Evolutionary conservation across 2,888 invertebrate species (phyloP), one percentile per base, ranked within the genome.

Genomic region (Cephalotes varians): DNA sequence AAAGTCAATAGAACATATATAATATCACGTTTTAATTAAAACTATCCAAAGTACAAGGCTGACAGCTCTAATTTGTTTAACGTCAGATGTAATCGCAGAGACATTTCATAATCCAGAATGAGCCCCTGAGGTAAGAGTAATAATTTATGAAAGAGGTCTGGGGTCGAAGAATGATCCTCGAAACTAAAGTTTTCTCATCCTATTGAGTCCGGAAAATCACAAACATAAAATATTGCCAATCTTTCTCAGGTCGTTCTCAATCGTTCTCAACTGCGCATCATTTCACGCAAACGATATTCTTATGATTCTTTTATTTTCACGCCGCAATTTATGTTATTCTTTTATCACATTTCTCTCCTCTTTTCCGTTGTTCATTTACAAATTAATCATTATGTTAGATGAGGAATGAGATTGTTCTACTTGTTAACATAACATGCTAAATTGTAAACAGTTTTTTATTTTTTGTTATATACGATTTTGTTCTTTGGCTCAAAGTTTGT

Each of bases 51-150:
- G 60, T 81, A 44, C 54, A 37, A 28, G 67, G 72, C 31, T 51
- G 64, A 44, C 73, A 58, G 28, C 58, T 56, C 76, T 87, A 89
- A 90, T 88, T 90, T 85, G 87, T 87, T 90, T 87, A 83, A 86
- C 83, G 85, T 58, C 62, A 54, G 40, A 71, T 65, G 86, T 82
- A 87, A 88, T 87, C 84, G 73, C 76, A 67, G 31, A 69, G 44
- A 31, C 71, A 72, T 87, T 89, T 84, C 81, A 84, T 88, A 90
- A 90, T 89, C 84, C 84, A 60, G 77, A 82, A 80, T 62, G 56
- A 73, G 56, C 73, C 74, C 73, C 21, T 25, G 69, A 64, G 73
- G 28, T 72, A 44, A 65, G 69, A 31, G 44, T 21, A n/a, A 65
- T 85, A 76, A 87, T 87, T 86, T 85, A 80, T 83, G 64, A 54